Base-by-base conservation (phyloP, 2,113 vertebrate species). In the Anhinga anhinga region DNA sequence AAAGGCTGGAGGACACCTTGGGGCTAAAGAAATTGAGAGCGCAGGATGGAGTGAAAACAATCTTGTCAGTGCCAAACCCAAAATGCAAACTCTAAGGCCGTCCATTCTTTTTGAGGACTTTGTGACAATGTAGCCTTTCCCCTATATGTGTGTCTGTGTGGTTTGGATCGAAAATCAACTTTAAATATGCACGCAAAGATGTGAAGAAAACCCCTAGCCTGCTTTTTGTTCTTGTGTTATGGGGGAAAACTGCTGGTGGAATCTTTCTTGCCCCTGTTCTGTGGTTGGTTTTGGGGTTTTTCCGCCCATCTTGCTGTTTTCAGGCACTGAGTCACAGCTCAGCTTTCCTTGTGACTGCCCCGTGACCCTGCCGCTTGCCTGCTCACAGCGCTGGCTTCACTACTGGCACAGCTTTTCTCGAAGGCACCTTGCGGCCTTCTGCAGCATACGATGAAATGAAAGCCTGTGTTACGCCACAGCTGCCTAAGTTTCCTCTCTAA, bases 121-220 rank as follows among this genome's bases (percentile, higher is more conserved):
- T 11, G 30, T 44, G 53, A n/a, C 15, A 9, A 71, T 59, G 45
- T n/a, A 42, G 45, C 23, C 30, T 67, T 53, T 58, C n/a, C 25
- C 2, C 1, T 34, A 7, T n/a, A 8, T 11, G 7, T 3, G 7
- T 36, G 25, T 42, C 14, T 44, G 6, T 47, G 59, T 22, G 30
- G 16, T 55, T 45, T 13, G 34, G 16, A 29, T 70, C 58, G 74
- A 53, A 65, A 91, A n/a, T 76, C 49, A 3, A 3, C 36, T 65
- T 53, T 30, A 78, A 66, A 62, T 55, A 34, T 3, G 10, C 4
- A 5, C 10, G 47, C 26, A 25, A 50, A 62, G 34, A 40, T 50
- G 42, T 32, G 20, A 83, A 23, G n/a, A 38, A 38, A 65, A 30
- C 22, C 47, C 27, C 15, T 47, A 47, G 32, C 29, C 20, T 52